phyloP scores from a whole-genome alignment of 1,140 invertebrate species.

The Hetaerina americana region DNA sequence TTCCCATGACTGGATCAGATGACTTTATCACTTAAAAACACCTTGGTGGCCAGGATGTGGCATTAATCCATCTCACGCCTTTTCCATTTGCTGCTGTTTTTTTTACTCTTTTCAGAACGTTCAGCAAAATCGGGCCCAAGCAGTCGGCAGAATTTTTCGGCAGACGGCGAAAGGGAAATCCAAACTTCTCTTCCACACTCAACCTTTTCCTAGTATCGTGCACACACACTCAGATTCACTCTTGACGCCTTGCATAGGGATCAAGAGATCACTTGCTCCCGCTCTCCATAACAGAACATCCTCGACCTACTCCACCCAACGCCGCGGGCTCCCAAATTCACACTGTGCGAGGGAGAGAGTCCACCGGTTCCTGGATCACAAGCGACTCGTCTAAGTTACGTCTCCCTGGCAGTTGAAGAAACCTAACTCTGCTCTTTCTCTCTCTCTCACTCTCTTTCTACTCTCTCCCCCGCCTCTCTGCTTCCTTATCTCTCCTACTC shows the following conservation, averaged over 20 bases:
- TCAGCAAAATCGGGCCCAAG: too few relatives aligned
- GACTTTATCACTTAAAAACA: too few relatives aligned
- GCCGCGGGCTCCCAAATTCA: background rate
- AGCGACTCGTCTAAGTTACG: background rate
- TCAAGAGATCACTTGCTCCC: background rate
- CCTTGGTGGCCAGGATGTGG: too few relatives aligned
- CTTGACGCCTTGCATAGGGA: background rate
- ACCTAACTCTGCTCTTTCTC: background rate
- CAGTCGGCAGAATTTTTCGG: too few relatives aligned
- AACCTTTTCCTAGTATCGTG: too few relatives aligned
- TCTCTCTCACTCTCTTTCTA: background rate
- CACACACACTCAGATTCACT: background rate
- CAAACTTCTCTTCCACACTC: background rate
- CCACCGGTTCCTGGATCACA: background rate
- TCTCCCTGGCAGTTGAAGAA: background rate
- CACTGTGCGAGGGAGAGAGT: too few relatives aligned
- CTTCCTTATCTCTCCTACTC: background rate
- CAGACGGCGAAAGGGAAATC: too few relatives aligned
- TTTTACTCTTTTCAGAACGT: too few relatives aligned
- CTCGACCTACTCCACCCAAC: background rate
- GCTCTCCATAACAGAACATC: background rate
- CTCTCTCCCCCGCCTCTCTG: background rate
- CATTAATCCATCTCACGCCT: too few relatives aligned
- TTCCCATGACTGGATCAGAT: too few relatives aligned
- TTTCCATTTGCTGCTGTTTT: too few relatives aligned